Evolutionary conservation across 2,113 vertebrate genomes (phyloP).

Genomic region (Fregetta grallaria): DNA sequence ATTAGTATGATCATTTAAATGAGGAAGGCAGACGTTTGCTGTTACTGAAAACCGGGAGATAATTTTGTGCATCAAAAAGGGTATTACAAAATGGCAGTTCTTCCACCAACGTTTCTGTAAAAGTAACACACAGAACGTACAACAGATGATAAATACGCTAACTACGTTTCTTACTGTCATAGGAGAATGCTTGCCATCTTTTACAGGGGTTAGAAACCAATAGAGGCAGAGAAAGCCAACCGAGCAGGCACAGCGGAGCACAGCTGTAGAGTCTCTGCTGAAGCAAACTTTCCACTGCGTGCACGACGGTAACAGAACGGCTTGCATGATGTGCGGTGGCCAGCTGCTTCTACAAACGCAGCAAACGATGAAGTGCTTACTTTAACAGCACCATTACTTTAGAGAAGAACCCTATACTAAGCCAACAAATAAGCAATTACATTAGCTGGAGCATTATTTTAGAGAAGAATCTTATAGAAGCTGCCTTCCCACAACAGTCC

Average conservation of each 20-base stretch:
- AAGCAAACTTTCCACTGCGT: slow-evolving; percentile 6
- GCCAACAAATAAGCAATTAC: not conserved
- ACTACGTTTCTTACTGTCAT: not conserved
- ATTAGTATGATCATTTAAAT: not conserved
- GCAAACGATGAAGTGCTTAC: not conserved
- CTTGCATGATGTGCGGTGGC: rapidly evolving
- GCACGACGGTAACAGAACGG: not conserved
- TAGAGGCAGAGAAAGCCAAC: not conserved
- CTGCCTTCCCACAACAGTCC: not conserved
- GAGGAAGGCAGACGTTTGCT: not conserved
- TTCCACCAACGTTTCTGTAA: not conserved
- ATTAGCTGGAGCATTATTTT: not conserved
- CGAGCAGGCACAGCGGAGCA: not conserved
- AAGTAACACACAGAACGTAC: rapidly evolving
- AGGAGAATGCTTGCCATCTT: not conserved
- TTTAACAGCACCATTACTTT: not conserved
- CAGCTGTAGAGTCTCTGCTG: not conserved
- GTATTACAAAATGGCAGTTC: not conserved
- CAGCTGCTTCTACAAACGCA: not conserved
- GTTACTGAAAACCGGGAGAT: not conserved
- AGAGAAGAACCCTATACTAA: not conserved
- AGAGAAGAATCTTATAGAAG: not conserved
- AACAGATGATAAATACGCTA: rapidly evolving
- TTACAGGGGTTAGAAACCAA: not conserved
- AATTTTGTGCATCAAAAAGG: not conserved